A percentile compares a stretch with the other conserved stretches of the same genome.
Evolutionary conservation across 2,888 invertebrate species (phyloP).

Genomic region (Hydraecia micacea): DNA sequence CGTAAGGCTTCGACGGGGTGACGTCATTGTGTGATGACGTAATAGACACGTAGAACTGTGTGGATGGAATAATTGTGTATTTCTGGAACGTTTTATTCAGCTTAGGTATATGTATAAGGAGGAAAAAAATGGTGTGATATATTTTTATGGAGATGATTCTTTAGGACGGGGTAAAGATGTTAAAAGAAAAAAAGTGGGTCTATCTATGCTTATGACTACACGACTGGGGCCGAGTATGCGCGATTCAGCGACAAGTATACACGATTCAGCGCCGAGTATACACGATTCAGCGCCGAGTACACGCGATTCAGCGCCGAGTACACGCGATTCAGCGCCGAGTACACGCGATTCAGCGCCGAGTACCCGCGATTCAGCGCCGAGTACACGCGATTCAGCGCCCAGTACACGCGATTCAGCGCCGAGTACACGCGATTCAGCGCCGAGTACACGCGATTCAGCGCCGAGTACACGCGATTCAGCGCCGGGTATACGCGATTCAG

Average conservation of each 20-base stretch:
- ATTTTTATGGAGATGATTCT: background rate
- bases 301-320: no score
- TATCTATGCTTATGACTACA: background rate
- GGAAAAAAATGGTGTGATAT: background rate
- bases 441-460: background rate
- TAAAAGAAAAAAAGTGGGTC: background rate
- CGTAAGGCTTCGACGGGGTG: constrained; percentile 44
- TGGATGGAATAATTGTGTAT: constrained; percentile 9
- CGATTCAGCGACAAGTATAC: no score
- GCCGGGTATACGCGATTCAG: no score
- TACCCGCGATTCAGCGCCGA: no score
- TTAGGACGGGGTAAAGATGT: background rate
- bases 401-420: no score
- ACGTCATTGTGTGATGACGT: constrained; percentile 44
- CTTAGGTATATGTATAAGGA: background rate
- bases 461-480: background rate
- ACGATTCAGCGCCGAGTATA: no score
- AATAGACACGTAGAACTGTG: background rate
- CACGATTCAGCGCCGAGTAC: no score
- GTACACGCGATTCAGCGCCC: no score
- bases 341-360: background rate
- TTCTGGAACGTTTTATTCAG: constrained; percentile 7
- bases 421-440: no score
- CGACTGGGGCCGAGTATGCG: background rate
- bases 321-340: no score